Evolutionary conservation across 2,888 invertebrate genomes (phyloP).

Genomic region (Syrista parreyssii): DNA sequence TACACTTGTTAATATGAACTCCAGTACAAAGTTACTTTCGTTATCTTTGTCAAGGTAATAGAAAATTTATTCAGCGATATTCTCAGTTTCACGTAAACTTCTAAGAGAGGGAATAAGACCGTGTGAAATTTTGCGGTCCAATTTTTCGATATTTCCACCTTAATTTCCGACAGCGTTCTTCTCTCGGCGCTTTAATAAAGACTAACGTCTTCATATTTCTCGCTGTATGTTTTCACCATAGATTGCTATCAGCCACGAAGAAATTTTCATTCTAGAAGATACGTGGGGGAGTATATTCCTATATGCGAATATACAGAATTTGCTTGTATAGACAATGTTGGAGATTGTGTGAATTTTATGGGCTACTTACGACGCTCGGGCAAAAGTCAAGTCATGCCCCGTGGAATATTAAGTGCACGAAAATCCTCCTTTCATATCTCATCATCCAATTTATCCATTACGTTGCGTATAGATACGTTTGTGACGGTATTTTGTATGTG

Average conservation of each 20-base stretch:
- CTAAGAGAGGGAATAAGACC: no score
- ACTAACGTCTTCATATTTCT: slow-evolving; percentile 37
- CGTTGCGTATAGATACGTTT: no score
- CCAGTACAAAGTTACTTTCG: no score
- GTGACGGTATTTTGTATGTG: no score
- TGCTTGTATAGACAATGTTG: slow-evolving; percentile 48
- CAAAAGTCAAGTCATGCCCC: slow-evolving; percentile 25
- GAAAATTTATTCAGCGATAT: no score
- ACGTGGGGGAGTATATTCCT: slow-evolving; percentile 42
- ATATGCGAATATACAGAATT: slow-evolving; percentile 22
- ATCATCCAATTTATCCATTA: no score
- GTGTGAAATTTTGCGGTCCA: no score
- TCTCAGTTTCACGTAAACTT: no score
- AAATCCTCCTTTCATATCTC: background rate
- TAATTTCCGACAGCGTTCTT: slow-evolving; percentile 28
- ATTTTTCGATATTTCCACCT: background rate
- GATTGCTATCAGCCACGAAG: slow-evolving; percentile 46
- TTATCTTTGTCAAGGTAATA: no score
- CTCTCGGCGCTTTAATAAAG: slow-evolving; percentile 35
- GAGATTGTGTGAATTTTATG: slow-evolving; percentile 48
- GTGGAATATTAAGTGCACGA: background rate
- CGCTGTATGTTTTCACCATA: slow-evolving; percentile 50
- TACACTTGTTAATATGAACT: no score
- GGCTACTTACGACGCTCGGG: slow-evolving; percentile 54
- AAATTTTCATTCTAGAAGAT: slow-evolving; percentile 48